These are phyloP conservation scores for Steinernema carpocapsae DNA, from an alignment of 2,888 invertebrate species.

Conservation along the genomic window DNA sequence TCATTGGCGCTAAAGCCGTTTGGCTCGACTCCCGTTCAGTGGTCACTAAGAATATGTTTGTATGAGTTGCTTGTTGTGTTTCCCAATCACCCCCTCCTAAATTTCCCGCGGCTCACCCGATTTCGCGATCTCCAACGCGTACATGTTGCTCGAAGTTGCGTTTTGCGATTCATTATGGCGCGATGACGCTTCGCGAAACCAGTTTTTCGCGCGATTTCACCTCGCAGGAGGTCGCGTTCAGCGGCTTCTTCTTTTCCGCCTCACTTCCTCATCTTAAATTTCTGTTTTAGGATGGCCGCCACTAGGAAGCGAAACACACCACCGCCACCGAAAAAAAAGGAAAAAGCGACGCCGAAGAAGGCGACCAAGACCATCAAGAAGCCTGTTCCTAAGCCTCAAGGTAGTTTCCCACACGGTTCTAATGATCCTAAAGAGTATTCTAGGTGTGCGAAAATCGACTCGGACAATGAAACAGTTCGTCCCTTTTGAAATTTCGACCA, in stretches of 20 bases:
- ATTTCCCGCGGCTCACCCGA: too few species aligned
- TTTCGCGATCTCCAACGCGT: too few species aligned
- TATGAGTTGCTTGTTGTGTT: too few species aligned
- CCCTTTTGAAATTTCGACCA: neutral
- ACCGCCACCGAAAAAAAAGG: neutral
- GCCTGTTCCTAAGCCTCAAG: neutral
- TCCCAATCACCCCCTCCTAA: too few species aligned
- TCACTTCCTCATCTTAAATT: neutral
- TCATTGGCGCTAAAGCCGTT: too few species aligned
- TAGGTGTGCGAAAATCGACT: neutral
- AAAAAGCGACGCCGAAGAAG: neutral
- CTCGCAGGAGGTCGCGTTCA: neutral
- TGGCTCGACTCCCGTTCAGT: too few species aligned
- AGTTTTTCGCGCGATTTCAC: neutral
- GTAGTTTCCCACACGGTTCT: neutral
- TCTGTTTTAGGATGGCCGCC: neutral
- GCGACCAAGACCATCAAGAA: neutral
- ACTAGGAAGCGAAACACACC: neutral
- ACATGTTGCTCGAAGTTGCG: neutral
- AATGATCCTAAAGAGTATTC: neutral
- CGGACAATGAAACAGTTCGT: conserved; percentile 24
- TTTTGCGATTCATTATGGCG: neutral
- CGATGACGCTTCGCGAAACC: neutral
- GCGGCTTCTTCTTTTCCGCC: neutral
- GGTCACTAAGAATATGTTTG: too few species aligned